Evolutionary conservation across 2,888 invertebrate species (phyloP), one percentile per base, ranked within the genome.

Genomic region (Callinectes sapidus): DNA sequence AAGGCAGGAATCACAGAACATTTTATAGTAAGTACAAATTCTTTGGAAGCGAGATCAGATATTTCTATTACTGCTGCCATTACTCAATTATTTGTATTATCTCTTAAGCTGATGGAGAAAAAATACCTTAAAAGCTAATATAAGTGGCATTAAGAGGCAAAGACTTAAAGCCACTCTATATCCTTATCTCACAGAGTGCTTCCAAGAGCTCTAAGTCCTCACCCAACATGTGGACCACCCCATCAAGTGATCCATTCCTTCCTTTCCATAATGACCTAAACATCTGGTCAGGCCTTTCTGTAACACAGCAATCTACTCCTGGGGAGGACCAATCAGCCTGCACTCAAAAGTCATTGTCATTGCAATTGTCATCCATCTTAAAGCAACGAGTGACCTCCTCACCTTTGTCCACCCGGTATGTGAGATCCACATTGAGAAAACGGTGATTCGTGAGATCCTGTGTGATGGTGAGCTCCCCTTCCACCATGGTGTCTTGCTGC

Each of bases 311-410:
- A 55, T 85, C 92, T 89, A 92, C 61, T 55, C 85, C 61, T 85
- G 89, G 92, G 55, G 89, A 91, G 42, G 42, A 55, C 28, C 54
- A 89, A 23, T 54, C 10, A 55, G 85, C 86, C 89, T 89, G n/a
- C 35, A 93, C 91, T 93, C 92, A 93, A 81, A 93, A 92, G 77
- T 94, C 94, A 89, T 92, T 92, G 23, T 94, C 94, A 90, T 91
- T 92, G 55, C 94, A 94, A 87, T 94, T 94, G 61, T 94, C 94
- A 86, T 94, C 94, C 94, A 94, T 94, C 77, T 94, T 94, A 66
- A 87, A 94, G 23, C 71, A 55, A n/a, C 92, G 88, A 16, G 86
- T 90, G 39, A 94, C 86, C 14, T 91, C 90, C 81, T 91, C 90
- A 32, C 89, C 92, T 61, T 81, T 91, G 87, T 94, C 92, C 42